Evolutionary conservation across 1,140 invertebrate species (phyloP), one percentile per base, ranked within the genome.

Genomic region (Saxidomus purpurata): DNA sequence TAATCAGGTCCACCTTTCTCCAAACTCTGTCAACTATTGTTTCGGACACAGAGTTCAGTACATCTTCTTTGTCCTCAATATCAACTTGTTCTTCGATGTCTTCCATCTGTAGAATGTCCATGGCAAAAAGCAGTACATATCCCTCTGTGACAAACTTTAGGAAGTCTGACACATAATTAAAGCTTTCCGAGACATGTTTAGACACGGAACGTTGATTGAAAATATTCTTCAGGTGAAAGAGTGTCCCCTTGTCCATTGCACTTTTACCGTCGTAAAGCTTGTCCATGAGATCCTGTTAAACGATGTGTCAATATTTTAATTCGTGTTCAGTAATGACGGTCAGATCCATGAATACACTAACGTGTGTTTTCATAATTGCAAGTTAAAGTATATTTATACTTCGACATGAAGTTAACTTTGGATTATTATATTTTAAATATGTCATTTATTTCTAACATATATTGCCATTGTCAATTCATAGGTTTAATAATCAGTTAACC

Each of bases 231-330:
- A 85, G 52, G 22, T 85, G 69, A 34, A 52, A 85, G n/a, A 85
- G 34, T 31, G 83, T 85, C 34, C 83, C 83, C 31, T 71, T 69
- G 19, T 85, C 83, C 13, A n/a, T 19, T 22, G 67, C 63, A 36
- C 63, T 71, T 55, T 74, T 85, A 17, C 40, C 83, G 34, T 71
- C 63, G 28, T 43, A 85, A 0, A 85, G 43, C 11, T 6, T 71
- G 47, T 74, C 83, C 83, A 85, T 85, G 8, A 55, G 4, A 36
- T 71, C 83, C 83, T 85, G 47, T n/a, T n/a, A n/a, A n/a, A n/a
- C n/a, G n/a, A n/a, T n/a, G n/a, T n/a, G n/a, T n/a, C n/a, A n/a
- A n/a, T n/a, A n/a, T n/a, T n/a, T n/a, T n/a, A n/a, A n/a, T n/a
- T n/a, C n/a, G n/a, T n/a, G n/a, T n/a, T n/a, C n/a, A n/a, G n/a